These are phyloP conservation scores for Perodicticus potto DNA, from an alignment of 2,797 vertebrate species.

Conservation along the genomic window DNA sequence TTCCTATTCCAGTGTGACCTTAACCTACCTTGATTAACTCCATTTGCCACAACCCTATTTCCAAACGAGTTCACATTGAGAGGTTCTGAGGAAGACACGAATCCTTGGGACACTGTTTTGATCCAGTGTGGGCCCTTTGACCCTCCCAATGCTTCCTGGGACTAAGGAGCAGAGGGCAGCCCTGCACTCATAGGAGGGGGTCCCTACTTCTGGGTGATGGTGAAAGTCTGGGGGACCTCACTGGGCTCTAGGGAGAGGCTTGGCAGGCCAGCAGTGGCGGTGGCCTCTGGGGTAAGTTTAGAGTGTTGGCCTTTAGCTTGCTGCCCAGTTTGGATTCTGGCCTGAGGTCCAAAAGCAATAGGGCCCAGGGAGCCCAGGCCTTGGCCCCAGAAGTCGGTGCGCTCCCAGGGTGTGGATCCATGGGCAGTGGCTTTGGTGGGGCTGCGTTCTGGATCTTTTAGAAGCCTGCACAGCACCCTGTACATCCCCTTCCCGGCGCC, in stretches of 20 bases:
- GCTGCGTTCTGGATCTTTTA: background rate
- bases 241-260: accelerated
- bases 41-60: background rate
- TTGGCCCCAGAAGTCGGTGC: background rate
- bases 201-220: accelerated
- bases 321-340: background rate
- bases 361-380: background rate
- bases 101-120: background rate
- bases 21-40: background rate
- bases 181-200: accelerated
- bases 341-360: no score
- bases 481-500: no score
- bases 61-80: background rate
- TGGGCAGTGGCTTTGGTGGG: background rate
- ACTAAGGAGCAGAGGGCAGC: background rate
- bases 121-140: background rate
- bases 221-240: accelerated
- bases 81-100: background rate
- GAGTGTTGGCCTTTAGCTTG: background rate
- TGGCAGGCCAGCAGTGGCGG: accelerated
- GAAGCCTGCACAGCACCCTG: background rate
- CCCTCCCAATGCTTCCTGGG: accelerated
- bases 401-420: accelerated
- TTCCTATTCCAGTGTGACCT: no score
- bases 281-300: background rate